Evolutionary conservation across 2,888 invertebrate species (phyloP), one percentile per base, ranked within the genome.

Genomic region (Ochropleura leucogaster): DNA sequence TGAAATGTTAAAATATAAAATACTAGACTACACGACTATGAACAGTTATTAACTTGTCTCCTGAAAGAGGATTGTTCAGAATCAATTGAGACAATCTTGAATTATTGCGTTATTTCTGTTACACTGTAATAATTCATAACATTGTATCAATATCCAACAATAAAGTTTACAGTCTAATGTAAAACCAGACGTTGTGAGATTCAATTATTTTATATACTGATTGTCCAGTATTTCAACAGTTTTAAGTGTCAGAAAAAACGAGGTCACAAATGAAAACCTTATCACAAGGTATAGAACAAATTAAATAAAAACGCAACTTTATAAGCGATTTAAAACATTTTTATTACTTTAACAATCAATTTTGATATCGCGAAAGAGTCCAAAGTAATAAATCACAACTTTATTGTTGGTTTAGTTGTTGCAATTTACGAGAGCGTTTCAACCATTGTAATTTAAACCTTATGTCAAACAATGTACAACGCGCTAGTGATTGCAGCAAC

Each of bases 321-420:
- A 9, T 57, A 74, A 20, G 59, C 46, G 59, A 68, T 46, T 49
- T 46, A 68, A 74, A 40, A 46, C 44, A 53, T 72, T 69, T 46
- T 79, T 79, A 79, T 49, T 63, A 78, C 30, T 62, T 55, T 44
- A 55, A 55, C 55, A 55, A 76, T 63, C 60, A 20, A 55, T 55
- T 42, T 65, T 53, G 51, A 79, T 72, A 79, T 59, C 7, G 18
- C 53, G n/a, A 66, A 60, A 44, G 18, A 49, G 40, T 53, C 42
- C 30, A 59, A 53, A 51, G 18, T 47, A 47, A 49, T 65, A 59
- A 65, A 60, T 47, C 42, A 42, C n/a, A 55, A 78, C 72, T 83
- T 80, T 83, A 73, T 83, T 79, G 74, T 79, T 80, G 74, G 74
- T 76, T 42, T 51, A 49, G n/a, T 40, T 53, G 46, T 14, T 51